A percentile compares a stretch with the other conserved stretches of the same genome.
These are phyloP conservation scores for Perdita meconis DNA, from an alignment of 2,888 invertebrate genomes.

Conservation along the genomic window DNA sequence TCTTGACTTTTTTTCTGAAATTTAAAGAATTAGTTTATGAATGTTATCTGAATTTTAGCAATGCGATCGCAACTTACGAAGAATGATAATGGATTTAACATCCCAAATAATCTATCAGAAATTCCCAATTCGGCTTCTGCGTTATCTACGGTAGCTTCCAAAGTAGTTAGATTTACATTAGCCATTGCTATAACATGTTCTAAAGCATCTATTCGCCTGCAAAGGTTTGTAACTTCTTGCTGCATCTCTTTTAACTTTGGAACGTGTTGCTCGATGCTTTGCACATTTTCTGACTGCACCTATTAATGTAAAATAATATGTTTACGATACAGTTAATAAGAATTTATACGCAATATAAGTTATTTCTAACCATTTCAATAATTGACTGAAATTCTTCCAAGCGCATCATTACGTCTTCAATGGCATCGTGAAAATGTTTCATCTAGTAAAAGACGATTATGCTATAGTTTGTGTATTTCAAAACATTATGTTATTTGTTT, in stretches of 20 bases:
- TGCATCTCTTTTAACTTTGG: conserved; percentile 76
- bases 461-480: conserved; percentile 5
- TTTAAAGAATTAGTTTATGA: conserved; percentile 4
- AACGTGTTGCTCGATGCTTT: conserved; percentile 78
- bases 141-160: conserved; percentile 81
- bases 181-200: conserved; percentile 80
- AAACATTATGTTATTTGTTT: background rate
- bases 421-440: conserved; percentile 77
- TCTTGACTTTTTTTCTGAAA: conserved; percentile 80
- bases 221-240: conserved; percentile 76
- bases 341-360: background rate
- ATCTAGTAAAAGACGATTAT: conserved; percentile 72
- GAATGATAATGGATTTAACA: conserved; percentile 82
- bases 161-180: conserved; percentile 77
- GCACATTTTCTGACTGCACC: conserved; percentile 79
- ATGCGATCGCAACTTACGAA: conserved; percentile 75
- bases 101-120: conserved; percentile 80
- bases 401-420: conserved; percentile 83
- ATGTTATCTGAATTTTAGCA: background rate
- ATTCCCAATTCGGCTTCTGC: conserved; percentile 81
- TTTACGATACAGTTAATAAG: background rate
- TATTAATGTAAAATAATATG: conserved; percentile 50
- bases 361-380: conserved; percentile 79
- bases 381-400: conserved; percentile 83
- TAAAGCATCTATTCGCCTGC: conserved; percentile 81